Evolutionary conservation across 2,888 invertebrate species (phyloP), one percentile per base, ranked within the genome.

Genomic region (Xanthia icteritia): DNA sequence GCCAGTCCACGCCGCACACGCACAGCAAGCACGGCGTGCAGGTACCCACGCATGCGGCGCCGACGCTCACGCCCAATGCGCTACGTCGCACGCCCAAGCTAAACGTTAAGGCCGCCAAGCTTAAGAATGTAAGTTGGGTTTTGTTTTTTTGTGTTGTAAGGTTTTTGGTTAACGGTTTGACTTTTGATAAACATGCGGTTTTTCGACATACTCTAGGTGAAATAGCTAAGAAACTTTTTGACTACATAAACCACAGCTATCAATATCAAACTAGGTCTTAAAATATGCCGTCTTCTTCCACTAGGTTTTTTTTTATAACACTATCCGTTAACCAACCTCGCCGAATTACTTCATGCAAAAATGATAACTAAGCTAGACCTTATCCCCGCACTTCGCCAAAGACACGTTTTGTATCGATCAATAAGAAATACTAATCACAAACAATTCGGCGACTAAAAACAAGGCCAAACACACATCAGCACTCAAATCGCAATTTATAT

Each of bases 1-100:
- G 99, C 92, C 99, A 99, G 97, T 99, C 99, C 73, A 98, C 99
- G 91, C 98, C 98, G 94, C 99, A 98, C 97, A 97, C 98, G 89
- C 98, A 98, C 93, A 97, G 97, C 91, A 98, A 98, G 95, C 98
- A 98, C 93, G 98, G 98, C 97, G 98, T 99, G 97, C 98, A 98
- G 98, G 98, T 94, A 93, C 91, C 90, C 20, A 13, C 70, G 17
- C 65, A 58, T 73, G 77, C 76, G 70, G n/a, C 81, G 77, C 61
- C 83, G 80, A 8, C 39, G 31, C 61, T 17, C 75, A 42, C 77
- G 54, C 61, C 75, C 31, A 13, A 5, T 36, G 80, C 88, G 54
- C 39, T 69, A 79, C 56, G 83, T 73, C 88, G 89, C 90, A 79
- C 70, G 68, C 71, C 67, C 66, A 91, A 87, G 89, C 86, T 92